Evolutionary conservation across 1,140 invertebrate genomes (phyloP).

Genomic region (Drosophila seguyi): DNA sequence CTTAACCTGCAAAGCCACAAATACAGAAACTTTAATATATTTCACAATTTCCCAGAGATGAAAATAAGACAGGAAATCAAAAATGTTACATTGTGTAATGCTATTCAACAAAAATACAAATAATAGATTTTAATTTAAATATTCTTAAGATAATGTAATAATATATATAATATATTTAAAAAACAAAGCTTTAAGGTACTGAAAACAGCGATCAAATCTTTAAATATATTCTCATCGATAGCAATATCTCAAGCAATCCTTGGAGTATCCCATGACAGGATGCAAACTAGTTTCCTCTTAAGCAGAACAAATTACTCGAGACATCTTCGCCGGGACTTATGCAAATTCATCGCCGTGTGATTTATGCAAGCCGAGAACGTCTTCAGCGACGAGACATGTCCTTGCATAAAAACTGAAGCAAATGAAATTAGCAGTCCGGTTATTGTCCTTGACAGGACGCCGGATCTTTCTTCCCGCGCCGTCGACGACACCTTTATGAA

Average conservation of each 20-base stretch:
- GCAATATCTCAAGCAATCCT: background rate
- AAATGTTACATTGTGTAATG: no score
- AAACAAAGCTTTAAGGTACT: no score
- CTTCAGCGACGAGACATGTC: conserved; percentile 37
- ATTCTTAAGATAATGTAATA: no score
- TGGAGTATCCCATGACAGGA: conserved; percentile 61
- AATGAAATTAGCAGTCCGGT: conserved; percentile 66
- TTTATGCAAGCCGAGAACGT: conserved; percentile 61
- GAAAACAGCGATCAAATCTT: no score
- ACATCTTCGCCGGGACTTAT: conserved; percentile 54
- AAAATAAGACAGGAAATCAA: no score
- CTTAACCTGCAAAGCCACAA: background rate
- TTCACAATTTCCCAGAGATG: background rate
- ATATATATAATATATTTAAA: no score
- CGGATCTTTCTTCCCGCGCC: conserved; percentile 26
- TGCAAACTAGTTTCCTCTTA: conserved; percentile 70
- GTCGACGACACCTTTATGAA: conserved; percentile 77
- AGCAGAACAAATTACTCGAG: conserved; percentile 63
- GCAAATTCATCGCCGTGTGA: conserved; percentile 64
- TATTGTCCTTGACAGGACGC: conserved; percentile 47
- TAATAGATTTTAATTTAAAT: no score
- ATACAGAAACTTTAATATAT: background rate
- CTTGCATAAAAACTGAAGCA: conserved; percentile 68
- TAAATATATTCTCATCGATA: no score
- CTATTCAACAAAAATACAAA: no score